phyloP scores from a whole-genome alignment of 1,140 invertebrate genomes.

The Aphis craccivora region DNA sequence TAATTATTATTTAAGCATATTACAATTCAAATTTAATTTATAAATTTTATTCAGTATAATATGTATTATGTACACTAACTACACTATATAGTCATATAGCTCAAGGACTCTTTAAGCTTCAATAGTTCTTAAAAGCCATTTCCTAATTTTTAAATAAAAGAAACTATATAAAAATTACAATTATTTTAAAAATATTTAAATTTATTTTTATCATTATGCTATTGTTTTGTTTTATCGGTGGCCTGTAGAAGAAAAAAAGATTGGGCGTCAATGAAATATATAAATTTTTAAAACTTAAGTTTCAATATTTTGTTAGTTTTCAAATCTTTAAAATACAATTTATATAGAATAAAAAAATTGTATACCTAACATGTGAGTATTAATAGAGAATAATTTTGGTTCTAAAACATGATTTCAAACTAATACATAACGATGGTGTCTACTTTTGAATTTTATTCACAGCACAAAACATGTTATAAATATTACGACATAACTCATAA shows the following conservation, averaged over 20 bases:
- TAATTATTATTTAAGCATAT: neutral
- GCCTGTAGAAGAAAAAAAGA: too few relatives aligned
- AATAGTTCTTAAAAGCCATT: too few relatives aligned
- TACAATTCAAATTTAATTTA: neutral
- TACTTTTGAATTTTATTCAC: neutral
- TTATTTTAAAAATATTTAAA: too few relatives aligned
- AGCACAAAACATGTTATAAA: neutral
- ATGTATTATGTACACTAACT: too few relatives aligned
- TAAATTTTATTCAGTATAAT: neutral
- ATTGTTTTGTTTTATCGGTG: too few relatives aligned
- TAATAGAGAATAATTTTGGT: neutral
- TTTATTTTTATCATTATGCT: too few relatives aligned
- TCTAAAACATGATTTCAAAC: neutral
- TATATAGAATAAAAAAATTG: neutral
- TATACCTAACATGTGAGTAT: neutral
- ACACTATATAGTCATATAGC: too few relatives aligned
- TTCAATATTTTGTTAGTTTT: neutral
- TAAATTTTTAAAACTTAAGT: neutral
- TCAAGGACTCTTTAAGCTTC: too few relatives aligned
- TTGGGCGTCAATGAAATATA: neutral
- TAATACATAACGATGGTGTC: neutral
- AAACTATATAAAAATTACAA: too few relatives aligned
- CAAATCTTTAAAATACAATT: neutral
- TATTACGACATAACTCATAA: neutral
- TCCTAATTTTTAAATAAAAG: too few relatives aligned